Conservation (phyloP, 2,888 invertebrate genomes). For the Morpho achilles region DNA sequence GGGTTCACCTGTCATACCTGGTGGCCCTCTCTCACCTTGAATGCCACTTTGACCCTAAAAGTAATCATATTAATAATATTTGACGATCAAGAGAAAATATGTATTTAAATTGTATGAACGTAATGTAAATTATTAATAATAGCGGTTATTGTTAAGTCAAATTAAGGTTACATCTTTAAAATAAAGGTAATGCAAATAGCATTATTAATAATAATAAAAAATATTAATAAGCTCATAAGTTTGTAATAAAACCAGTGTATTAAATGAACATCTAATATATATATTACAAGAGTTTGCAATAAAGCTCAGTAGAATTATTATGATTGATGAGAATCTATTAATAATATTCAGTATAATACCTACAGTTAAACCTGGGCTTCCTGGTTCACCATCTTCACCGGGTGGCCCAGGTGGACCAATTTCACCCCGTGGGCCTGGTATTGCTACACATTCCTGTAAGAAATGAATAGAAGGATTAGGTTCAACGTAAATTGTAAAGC, state of each 20-base stretch:
- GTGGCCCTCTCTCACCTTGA: conserved; percentile 7
- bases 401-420: conserved; percentile 73
- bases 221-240: too few relatives aligned
- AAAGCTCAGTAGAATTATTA: too few relatives aligned
- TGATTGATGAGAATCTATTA: too few relatives aligned
- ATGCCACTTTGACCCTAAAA: conserved; percentile 57
- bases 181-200: too few relatives aligned
- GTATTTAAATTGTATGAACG: neutral
- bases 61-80: neutral
- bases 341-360: conserved; percentile 1
- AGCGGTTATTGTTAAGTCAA: neutral
- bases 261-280: too few relatives aligned
- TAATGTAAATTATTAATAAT: neutral
- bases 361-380: conserved; percentile 44
- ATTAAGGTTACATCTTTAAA: too few relatives aligned
- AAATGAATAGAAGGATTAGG: neutral
- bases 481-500: too few relatives aligned
- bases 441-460: conserved; percentile 32
- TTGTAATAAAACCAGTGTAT: too few relatives aligned
- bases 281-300: too few relatives aligned
- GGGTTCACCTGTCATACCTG: conserved; percentile 41
- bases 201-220: too few relatives aligned
- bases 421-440: conserved; percentile 77
- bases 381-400: conserved; percentile 44
- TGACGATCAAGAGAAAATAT: too few relatives aligned